phyloP scores from a whole-genome alignment of 2,797 vertebrate genomes.

The Channallabes apus region DNA sequence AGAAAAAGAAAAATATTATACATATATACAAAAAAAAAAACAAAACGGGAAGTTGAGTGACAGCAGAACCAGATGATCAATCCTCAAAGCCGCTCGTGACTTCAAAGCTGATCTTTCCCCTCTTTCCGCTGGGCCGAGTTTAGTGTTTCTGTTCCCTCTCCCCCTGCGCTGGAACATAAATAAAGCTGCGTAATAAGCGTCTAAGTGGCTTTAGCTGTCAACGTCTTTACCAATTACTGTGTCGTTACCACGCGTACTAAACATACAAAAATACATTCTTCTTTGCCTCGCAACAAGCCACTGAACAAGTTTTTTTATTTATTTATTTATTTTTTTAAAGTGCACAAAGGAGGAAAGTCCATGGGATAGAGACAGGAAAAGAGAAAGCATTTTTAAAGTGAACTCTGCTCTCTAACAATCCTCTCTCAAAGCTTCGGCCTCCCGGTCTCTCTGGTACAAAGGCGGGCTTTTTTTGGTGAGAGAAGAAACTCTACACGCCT shows the following conservation, averaged over 20 bases:
- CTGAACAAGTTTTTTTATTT: slow-evolving; percentile 5
- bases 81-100: slow-evolving; percentile 70
- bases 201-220: slow-evolving; percentile 82
- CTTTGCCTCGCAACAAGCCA: slow-evolving; percentile 31
- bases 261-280: slow-evolving; percentile 65
- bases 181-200: slow-evolving; percentile 79
- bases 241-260: slow-evolving; percentile 67
- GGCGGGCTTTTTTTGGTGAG: slow-evolving; percentile 20
- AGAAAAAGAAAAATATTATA: too few relatives aligned
- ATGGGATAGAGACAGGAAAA: slow-evolving; percentile 38
- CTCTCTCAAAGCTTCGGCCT: slow-evolving; percentile 31
- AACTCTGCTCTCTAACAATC: slow-evolving; percentile 39
- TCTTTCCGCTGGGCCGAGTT: slow-evolving; percentile 72
- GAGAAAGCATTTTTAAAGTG: slow-evolving; percentile 28
- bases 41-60: slow-evolving; percentile 70
- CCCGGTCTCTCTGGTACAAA: slow-evolving; percentile 32
- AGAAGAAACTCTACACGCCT: slow-evolving; percentile 44
- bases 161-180: slow-evolving; percentile 79
- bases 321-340: neutral
- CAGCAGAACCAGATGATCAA: slow-evolving; percentile 76
- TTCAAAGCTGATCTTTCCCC: slow-evolving; percentile 76
- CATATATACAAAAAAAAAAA: neutral
- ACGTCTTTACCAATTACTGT: slow-evolving; percentile 81
- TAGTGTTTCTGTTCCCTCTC: slow-evolving; percentile 76
- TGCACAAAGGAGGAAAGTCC: slow-evolving; percentile 35